Evolutionary conservation across 2,113 vertebrate genomes (phyloP).

Genomic region (Gracilinanus agilis): DNA sequence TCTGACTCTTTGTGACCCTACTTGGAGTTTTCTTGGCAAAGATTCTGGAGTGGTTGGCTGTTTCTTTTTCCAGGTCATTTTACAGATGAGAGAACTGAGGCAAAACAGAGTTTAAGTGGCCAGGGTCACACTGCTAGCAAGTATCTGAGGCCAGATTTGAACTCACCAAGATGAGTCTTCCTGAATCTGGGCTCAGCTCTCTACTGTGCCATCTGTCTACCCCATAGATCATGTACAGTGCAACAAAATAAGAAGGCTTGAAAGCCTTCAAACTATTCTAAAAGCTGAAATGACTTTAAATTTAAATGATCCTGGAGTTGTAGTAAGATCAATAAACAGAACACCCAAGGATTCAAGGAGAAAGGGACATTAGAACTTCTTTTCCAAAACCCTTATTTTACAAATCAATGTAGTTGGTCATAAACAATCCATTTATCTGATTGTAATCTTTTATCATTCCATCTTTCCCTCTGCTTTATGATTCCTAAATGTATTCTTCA

Average conservation of each 20-base stretch:
- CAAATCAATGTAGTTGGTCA: not conserved
- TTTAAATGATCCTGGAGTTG: not conserved
- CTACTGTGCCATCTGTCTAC: not conserved
- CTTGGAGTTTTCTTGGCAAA: not conserved
- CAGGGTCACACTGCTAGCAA: not conserved
- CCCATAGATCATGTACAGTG: too few species aligned
- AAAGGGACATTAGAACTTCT: not conserved
- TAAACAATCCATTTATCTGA: not conserved
- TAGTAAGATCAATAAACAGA: not conserved
- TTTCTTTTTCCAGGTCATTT: not conserved
- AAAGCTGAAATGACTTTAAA: not conserved
- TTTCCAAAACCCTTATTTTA: not conserved
- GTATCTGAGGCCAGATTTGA: not conserved
- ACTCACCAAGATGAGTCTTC: not conserved
- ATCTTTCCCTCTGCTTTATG: not conserved
- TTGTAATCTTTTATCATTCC: not conserved
- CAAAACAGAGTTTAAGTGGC: not conserved
- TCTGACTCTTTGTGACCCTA: not conserved
- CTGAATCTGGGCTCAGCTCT: not conserved
- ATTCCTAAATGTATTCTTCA: not conserved
- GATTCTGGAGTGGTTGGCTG: not conserved
- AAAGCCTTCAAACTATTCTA: not conserved
- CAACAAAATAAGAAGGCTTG: not conserved
- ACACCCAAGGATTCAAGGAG: not conserved
- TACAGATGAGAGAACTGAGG: not conserved